These are phyloP conservation scores for Drosophila subpulchrella DNA, from an alignment of 1,140 invertebrate species.

Conservation along the genomic window DNA sequence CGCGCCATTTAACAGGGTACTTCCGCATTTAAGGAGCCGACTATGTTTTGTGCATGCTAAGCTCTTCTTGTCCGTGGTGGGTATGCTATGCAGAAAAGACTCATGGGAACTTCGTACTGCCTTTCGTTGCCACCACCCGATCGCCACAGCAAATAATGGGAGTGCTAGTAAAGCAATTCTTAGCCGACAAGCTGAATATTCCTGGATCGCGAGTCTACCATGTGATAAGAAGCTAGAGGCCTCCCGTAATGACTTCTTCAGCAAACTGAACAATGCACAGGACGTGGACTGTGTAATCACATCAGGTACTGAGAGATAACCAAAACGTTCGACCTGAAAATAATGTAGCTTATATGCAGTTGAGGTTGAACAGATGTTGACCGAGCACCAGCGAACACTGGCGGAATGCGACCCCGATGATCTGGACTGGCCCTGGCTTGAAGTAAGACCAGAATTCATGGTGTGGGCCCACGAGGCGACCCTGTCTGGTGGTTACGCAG, in stretches of 20 bases:
- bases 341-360: conserved; percentile 85
- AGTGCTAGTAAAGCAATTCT: conserved; percentile 93
- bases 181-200: conserved; percentile 86
- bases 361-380: conserved; percentile 91
- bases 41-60: conserved; percentile 95
- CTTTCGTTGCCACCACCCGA: conserved; percentile 94
- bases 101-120: conserved; percentile 96
- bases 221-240: conserved; percentile 99
- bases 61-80: conserved; percentile 98
- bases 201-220: conserved; percentile 92
- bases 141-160: conserved; percentile 99
- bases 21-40: conserved; percentile 93
- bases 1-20: conserved; percentile 89
- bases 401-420: conserved; percentile 82
- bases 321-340: conserved; percentile 66
- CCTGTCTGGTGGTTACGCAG: conserved; percentile 96
- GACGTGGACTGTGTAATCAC: conserved; percentile 99
- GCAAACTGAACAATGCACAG: conserved; percentile 88
- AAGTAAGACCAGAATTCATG: conserved; percentile 45
- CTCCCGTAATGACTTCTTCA: conserved; percentile 95
- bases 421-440: conserved; percentile 87
- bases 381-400: conserved; percentile 84
- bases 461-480: conserved; percentile 88
- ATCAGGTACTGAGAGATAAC: conserved; percentile 87
- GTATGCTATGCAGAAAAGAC: conserved; percentile 99